Conservation (phyloP, 2,113 vertebrate genomes). For the Vulpes lagopus region DNA sequence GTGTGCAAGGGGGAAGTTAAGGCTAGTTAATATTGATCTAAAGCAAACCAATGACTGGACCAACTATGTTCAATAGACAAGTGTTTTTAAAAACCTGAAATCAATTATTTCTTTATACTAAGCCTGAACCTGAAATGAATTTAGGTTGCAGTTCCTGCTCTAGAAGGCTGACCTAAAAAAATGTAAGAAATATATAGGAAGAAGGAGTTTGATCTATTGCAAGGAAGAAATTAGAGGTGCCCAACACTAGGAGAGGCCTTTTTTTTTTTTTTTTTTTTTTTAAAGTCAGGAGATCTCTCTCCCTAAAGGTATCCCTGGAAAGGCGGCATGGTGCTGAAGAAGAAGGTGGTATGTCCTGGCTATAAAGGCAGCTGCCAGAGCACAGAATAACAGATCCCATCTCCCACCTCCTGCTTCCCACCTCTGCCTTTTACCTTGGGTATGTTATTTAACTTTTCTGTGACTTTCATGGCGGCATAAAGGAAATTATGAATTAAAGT, state of each 20-base stretch:
- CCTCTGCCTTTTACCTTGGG: background rate
- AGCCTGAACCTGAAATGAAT: slow-evolving; percentile 7
- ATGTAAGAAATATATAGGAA: background rate
- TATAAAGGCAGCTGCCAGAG: background rate
- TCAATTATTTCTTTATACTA: background rate
- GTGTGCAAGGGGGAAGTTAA: background rate
- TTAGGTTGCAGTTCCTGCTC: background rate
- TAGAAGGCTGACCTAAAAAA: background rate
- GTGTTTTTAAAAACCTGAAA: background rate
- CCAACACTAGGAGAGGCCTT: background rate
- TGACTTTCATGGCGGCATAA: background rate
- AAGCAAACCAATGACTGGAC: slow-evolving; percentile 32
- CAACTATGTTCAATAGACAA: background rate
- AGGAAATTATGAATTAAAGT: background rate
- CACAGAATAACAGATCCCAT: background rate
- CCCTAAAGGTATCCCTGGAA: background rate
- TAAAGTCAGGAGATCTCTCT: background rate
- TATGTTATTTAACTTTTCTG: background rate
- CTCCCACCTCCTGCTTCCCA: background rate
- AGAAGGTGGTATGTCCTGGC: background rate
- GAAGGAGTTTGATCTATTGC: background rate
- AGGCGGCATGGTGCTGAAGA: background rate
- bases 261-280: background rate
- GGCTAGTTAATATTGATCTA: background rate
- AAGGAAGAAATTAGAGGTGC: background rate